Conservation (phyloP, 2,888 invertebrate genomes). For the Tetranychus truncatus region DNA sequence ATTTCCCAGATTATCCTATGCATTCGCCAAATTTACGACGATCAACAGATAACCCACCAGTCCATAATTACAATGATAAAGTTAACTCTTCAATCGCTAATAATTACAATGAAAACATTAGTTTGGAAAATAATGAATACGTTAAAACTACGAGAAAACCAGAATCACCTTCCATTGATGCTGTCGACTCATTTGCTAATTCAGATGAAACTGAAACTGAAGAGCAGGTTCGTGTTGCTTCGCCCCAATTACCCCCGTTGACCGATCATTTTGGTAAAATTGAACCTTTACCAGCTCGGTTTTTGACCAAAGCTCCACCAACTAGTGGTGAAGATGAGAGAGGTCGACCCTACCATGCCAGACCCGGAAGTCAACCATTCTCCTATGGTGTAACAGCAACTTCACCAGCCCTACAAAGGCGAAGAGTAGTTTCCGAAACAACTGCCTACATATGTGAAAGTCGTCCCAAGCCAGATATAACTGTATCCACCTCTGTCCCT, state of each 20-base stretch:
- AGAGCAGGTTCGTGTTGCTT: neutral
- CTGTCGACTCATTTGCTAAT: neutral
- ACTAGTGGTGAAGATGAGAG: neutral
- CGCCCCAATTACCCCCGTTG: neutral
- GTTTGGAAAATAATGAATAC: neutral
- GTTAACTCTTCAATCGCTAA: neutral
- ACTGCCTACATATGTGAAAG: conserved; percentile 18
- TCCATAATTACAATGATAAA: neutral
- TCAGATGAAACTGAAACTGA: neutral
- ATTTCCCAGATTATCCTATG: conserved; percentile 43
- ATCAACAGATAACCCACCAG: neutral
- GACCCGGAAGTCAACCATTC: conserved; percentile 70
- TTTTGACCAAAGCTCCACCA: neutral
- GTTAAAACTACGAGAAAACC: neutral
- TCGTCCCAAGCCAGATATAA: neutral
- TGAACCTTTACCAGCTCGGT: conserved; percentile 1
- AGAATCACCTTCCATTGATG: neutral
- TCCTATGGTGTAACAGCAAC: conserved; percentile 49
- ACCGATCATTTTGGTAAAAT: conserved; percentile 8
- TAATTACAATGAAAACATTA: neutral
- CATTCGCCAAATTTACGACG: neutral
- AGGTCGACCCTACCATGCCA: conserved; percentile 58
- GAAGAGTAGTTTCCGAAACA: conserved; percentile 23
- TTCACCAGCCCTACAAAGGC: conserved; percentile 25
- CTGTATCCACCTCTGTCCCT: no score